phyloP scores from a whole-genome alignment of 1,140 invertebrate species.

The Heliconius congener region DNA sequence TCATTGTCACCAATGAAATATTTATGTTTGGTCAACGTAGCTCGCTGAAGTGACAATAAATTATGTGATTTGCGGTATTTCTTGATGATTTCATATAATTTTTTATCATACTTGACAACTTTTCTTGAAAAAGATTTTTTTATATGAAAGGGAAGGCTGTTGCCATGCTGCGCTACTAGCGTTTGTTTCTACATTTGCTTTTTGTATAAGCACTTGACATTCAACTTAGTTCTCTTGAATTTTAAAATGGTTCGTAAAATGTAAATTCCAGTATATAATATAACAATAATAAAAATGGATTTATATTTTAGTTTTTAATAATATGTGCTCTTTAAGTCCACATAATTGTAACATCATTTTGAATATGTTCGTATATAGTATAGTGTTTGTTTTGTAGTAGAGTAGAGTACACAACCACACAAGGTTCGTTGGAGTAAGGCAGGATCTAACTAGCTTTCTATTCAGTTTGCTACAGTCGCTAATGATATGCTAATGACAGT shows the following conservation, averaged over 20 bases:
- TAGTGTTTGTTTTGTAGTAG: not conserved
- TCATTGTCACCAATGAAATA: constrained; percentile 47
- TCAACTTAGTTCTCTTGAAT: not conserved
- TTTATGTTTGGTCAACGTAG: constrained; percentile 51
- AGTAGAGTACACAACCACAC: not conserved
- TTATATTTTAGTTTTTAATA: too few species aligned
- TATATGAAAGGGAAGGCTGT: not conserved
- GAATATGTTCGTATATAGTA: not conserved
- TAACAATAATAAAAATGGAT: too few species aligned
- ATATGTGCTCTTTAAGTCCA: not conserved
- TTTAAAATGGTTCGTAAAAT: not conserved
- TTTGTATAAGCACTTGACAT: not conserved
- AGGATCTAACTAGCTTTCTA: constrained; percentile 18
- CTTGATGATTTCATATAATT: not conserved
- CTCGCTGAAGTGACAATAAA: constrained; percentile 38
- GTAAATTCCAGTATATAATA: too few species aligned
- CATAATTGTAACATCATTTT: not conserved
- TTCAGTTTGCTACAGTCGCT: constrained; percentile 21
- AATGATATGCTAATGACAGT: constrained; percentile 20
- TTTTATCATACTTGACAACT: not conserved
- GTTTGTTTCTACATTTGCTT: constrained; percentile 6
- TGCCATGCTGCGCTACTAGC: not conserved
- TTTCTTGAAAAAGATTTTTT: not conserved
- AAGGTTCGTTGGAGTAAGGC: not conserved
- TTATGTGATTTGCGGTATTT: constrained; percentile 36